phyloP scores from a whole-genome alignment of 2,113 vertebrate genomes.

The Cyrtonyx montezumae region DNA sequence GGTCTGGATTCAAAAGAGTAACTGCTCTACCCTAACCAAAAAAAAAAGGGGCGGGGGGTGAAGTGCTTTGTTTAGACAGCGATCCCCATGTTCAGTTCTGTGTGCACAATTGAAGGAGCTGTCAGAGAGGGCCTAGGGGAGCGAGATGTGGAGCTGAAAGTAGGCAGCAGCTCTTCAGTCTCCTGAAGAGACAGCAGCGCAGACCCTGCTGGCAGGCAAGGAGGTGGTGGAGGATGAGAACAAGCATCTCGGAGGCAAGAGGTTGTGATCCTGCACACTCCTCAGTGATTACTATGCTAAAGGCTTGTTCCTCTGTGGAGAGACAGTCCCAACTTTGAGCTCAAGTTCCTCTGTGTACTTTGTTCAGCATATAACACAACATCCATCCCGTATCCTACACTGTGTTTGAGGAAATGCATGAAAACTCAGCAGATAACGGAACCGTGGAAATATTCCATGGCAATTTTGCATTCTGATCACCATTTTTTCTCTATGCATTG shows the following conservation, averaged over 20 bases:
- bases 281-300: background rate
- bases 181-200: background rate
- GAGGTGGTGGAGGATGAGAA: background rate
- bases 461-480: background rate
- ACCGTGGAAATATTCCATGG: background rate
- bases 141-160: background rate
- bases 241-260: background rate
- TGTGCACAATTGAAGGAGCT: background rate
- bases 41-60: no score
- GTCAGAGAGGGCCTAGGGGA: background rate
- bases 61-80: background rate
- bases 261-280: background rate
- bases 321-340: background rate
- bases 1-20: background rate
- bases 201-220: background rate
- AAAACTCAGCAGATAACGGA: background rate
- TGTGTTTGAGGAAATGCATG: background rate
- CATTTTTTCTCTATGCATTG: accelerated
- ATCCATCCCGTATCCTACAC: background rate
- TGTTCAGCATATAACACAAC: background rate
- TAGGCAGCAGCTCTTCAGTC: background rate
- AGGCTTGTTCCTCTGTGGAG: background rate
- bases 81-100: background rate
- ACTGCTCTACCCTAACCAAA: background rate
- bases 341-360: background rate